Base-by-base conservation (phyloP, 1,140 invertebrate species). In the Odontomachus brunneus region DNA sequence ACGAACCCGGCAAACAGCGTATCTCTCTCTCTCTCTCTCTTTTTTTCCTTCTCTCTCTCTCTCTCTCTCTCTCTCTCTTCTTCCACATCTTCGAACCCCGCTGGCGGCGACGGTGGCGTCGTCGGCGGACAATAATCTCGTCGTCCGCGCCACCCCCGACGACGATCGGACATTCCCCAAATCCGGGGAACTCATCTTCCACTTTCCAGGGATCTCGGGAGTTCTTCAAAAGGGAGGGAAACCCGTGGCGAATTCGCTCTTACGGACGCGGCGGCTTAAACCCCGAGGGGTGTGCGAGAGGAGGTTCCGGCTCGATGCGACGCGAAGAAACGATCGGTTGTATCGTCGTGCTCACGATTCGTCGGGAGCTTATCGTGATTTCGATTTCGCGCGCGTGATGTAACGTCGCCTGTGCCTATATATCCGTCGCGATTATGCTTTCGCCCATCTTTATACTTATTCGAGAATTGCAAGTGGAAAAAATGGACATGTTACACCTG, bases 111-210 rank as follows among this genome's bases (percentile, higher is more conserved):
- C 29, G 29, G 5, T 11, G 38, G 9, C 38, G 38, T 0, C 53
- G 38, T 26, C 38, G 62, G 44, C 82, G 57, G 73, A 84, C 78
- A 84, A 86, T 80, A 82, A 87, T 84, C 75, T 81, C 73, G 17
- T 65, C 53, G 26, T n/a, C 62, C 57, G 60, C 78, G 7, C 48
- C 2, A 2, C 0, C 26, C 22, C 33, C 2, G n/a, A 0, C 60
- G 17, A 48, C 33, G 29, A 53, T 80, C 51, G 75, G 75, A 80
- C 75, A 71, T 80, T 84, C 66, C 81, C 75, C 71, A 86, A 83
- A 86, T 83, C 86, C 69, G 73, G 65, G 15, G 76, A 85, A 71
- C 59, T 84, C 84, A 82, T 85, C 84, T 69, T 83, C 63, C 59
- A 83, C 82, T 83, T 84, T 78, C 57, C 73, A 72, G 55, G 57